Base-by-base conservation (phyloP, 30 jellyfish, hydroid and myxozoan genomes). In the Turritopsis rubra region DNA sequence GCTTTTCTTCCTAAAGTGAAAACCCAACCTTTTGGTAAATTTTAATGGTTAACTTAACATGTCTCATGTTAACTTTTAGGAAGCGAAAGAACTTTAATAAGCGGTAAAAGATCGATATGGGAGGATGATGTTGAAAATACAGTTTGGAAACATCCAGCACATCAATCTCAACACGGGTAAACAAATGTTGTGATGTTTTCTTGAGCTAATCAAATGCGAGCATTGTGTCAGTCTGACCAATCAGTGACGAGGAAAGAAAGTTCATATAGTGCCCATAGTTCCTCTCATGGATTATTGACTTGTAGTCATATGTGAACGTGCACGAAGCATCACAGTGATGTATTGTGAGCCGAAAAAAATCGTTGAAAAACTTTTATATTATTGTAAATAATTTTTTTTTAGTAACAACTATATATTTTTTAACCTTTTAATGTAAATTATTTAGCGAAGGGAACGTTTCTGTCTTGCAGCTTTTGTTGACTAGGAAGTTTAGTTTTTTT, bases 91-190 rank as follows among this genome's bases (percentile, higher is more conserved):
- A 18, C 28, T 21, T 77, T 65, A 21, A 80, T 80, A 16, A 41
- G 31, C 66, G 87, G 53, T 28, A 65, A 68, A 80, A 54, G 87
- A 52, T 80, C 87, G 31, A 25, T 80, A 23, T 80, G 87, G 87
- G 83, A 80, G n/a, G 87, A 80, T 20, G 87, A 80, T 41, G 87
- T 80, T n/a, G 79, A 75, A 54, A 80, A 28, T 25, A 68, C 52
- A 1, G 66, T 80, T 18, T 77, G 85, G 85, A 77, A 77, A 77
- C 71, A 77, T 60, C 85, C 85, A 77, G 23, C 28, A 1, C 85
- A 77, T 52, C 85, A 77, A 77, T 21, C 71, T 18, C 22, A 77
- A 23, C 85, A 68, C 60, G 60, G 60, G 5, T 41, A 13, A 41
- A 13, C 60, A 41, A 41, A 41, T n/a, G n/a, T n/a, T n/a, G n/a